Evolutionary conservation across 1,140 invertebrate species (phyloP).

Genomic region (Zaprionus gabonicus): DNA sequence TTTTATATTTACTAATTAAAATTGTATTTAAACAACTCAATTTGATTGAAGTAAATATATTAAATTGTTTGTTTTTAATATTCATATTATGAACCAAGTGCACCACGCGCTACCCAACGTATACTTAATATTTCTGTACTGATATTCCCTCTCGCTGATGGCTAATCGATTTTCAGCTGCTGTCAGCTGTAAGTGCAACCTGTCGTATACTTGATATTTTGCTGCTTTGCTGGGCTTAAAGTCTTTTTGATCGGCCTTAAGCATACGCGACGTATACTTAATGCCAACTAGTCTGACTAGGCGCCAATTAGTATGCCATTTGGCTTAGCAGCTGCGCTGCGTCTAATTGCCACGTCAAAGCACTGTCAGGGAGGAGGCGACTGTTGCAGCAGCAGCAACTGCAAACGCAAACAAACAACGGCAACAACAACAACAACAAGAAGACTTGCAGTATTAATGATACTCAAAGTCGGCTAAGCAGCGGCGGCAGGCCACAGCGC

Average conservation of each 20-base stretch:
- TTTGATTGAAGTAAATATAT: neutral
- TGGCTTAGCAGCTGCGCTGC: neutral
- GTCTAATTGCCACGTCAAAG: conserved; percentile 8
- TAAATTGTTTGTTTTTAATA: too few species aligned
- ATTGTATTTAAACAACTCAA: neutral
- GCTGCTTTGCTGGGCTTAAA: conserved; percentile 1
- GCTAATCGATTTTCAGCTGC: neutral
- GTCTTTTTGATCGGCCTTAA: neutral
- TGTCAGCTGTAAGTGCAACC: neutral
- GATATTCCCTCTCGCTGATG: neutral
- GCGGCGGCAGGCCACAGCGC: conserved; percentile 19
- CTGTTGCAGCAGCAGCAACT: neutral
- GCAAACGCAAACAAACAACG: conserved; percentile 15
- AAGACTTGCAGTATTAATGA: conserved; percentile 53
- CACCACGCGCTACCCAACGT: neutral
- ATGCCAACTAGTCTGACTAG: neutral
- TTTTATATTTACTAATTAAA: neutral
- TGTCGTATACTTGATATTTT: conserved; percentile 1
- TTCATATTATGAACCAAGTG: too few species aligned
- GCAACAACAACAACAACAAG: neutral
- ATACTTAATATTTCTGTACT: conserved; percentile 12
- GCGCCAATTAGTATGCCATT: neutral
- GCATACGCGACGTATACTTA: conserved; percentile 18
- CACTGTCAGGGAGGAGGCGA: neutral
- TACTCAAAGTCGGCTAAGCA: conserved; percentile 26